Conservation (phyloP, 2,113 vertebrate genomes). For the Triplophysa tibetana region DNA sequence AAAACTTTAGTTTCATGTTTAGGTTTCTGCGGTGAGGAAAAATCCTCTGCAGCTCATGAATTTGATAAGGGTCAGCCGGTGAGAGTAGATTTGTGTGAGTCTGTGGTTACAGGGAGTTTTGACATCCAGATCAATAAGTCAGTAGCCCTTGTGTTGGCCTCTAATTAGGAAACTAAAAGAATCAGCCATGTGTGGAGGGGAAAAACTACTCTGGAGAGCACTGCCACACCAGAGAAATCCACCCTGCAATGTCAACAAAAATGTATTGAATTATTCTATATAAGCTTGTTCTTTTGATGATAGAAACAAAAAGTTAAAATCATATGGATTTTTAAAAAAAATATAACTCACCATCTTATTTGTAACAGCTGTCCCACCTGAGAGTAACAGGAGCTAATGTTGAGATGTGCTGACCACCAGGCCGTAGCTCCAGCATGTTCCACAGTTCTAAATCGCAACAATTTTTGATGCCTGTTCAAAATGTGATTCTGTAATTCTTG, state of each 20-base stretch:
- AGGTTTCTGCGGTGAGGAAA: constrained; percentile 8
- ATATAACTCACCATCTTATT: not conserved
- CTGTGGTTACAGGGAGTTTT: constrained; percentile 71
- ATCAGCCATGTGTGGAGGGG: constrained; percentile 67
- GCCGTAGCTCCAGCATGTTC: not conserved
- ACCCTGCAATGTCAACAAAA: constrained; percentile 25
- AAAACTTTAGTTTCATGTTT: constrained; percentile 43
- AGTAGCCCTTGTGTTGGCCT: constrained; percentile 76
- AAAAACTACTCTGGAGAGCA: constrained; percentile 63
- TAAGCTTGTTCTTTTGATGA: not conserved
- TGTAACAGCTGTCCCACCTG: no score
- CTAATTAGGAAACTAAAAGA: constrained; percentile 78
- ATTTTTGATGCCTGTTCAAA: not conserved
- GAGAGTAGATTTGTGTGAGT: constrained; percentile 42
- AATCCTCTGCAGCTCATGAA: constrained; percentile 47
- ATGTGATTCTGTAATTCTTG: not conserved
- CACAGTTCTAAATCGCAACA: not conserved
- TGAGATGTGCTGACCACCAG: not conserved
- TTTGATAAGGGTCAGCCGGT: constrained; percentile 45
- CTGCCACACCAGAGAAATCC: constrained; percentile 61
- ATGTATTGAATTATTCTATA: not conserved
- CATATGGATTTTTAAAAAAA: not conserved
- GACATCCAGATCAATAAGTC: constrained; percentile 79
- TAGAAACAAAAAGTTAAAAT: not conserved
- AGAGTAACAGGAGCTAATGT: no score